A percentile compares a stretch with the other conserved stretches of the same genome.
These are phyloP conservation scores for Cotesia vestalis DNA, from an alignment of 1,140 invertebrate genomes.

Conservation along the genomic window DNA sequence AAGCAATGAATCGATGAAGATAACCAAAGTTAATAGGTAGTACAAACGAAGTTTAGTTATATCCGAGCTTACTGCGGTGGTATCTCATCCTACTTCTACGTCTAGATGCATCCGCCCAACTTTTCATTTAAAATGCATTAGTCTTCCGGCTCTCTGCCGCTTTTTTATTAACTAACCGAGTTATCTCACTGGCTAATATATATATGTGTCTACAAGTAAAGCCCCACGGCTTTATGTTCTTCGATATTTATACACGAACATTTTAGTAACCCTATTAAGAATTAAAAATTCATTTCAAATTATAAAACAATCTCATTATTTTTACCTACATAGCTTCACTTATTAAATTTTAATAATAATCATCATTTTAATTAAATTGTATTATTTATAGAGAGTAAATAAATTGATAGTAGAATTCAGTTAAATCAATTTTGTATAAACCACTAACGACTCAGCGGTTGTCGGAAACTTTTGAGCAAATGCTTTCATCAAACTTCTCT, in stretches of 20 bases:
- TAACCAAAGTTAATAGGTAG: conserved; percentile 24
- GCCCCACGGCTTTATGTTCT: conserved; percentile 2
- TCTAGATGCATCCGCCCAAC: conserved; percentile 27
- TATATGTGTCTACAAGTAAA: conserved; percentile 8
- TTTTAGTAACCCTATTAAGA: too few species aligned
- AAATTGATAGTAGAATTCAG: not conserved
- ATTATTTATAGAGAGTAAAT: too few species aligned
- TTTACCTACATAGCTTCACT: too few species aligned
- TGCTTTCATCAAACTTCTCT: conserved; percentile 9
- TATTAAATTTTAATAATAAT: too few species aligned
- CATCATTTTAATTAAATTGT: too few species aligned
- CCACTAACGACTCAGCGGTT: conserved; percentile 7
- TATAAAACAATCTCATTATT: too few species aligned
- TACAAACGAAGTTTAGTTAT: conserved; percentile 32
- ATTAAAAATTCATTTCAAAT: too few species aligned
- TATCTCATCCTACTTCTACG: conserved; percentile 27
- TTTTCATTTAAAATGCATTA: conserved; percentile 49
- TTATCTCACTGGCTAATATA: conserved; percentile 6
- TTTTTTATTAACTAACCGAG: conserved; percentile 24
- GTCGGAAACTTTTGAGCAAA: conserved; percentile 26
- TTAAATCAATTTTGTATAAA: conserved; percentile 2
- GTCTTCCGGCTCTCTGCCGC: conserved; percentile 18
- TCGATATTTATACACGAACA: not conserved
- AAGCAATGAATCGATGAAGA: conserved; percentile 32
- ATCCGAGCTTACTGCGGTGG: conserved; percentile 17